Evolutionary conservation across 2,113 vertebrate species (phyloP).

Genomic region (Notothenia rossii): DNA sequence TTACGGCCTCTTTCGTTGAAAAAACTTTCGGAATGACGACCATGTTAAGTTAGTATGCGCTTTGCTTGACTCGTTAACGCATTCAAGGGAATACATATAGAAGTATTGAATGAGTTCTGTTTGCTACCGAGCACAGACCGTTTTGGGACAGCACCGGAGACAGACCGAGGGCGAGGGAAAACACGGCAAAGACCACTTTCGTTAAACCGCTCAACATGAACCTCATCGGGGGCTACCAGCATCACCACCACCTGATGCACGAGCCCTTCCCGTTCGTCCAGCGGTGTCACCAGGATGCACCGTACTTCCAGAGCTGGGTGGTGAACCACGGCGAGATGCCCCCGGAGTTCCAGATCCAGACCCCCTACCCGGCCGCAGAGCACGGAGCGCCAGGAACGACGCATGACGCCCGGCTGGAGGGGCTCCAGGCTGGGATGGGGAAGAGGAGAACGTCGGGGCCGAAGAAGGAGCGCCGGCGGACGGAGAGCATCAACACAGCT

Average conservation of each 20-base stretch:
- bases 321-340: conserved; percentile 88
- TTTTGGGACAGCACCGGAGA: conserved; percentile 44
- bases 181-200: conserved; percentile 2
- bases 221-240: conserved; percentile 93
- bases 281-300: conserved; percentile 89
- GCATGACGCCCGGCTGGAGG: conserved; percentile 86
- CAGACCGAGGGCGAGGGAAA: conserved; percentile 5
- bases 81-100: background rate
- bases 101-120: conserved; percentile 44
- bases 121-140: conserved; percentile 34
- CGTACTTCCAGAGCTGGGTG: conserved; percentile 93
- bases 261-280: conserved; percentile 91
- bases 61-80: background rate
- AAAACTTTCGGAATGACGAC: conserved; percentile 8
- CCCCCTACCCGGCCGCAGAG: conserved; percentile 75
- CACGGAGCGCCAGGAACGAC: conserved; percentile 75
- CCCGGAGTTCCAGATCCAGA: conserved; percentile 86
- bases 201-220: conserved; percentile 84
- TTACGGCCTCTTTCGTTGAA: background rate
- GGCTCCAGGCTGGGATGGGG: conserved; percentile 86
- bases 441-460: conserved; percentile 88
- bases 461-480: conserved; percentile 93
- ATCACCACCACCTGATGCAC: conserved; percentile 90
- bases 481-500: conserved; percentile 93
- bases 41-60: conserved; percentile 32